A percentile compares a stretch with the other conserved stretches of the same genome.
Evolutionary conservation across 2,113 vertebrate species (phyloP).

Genomic region (Grus americana): DNA sequence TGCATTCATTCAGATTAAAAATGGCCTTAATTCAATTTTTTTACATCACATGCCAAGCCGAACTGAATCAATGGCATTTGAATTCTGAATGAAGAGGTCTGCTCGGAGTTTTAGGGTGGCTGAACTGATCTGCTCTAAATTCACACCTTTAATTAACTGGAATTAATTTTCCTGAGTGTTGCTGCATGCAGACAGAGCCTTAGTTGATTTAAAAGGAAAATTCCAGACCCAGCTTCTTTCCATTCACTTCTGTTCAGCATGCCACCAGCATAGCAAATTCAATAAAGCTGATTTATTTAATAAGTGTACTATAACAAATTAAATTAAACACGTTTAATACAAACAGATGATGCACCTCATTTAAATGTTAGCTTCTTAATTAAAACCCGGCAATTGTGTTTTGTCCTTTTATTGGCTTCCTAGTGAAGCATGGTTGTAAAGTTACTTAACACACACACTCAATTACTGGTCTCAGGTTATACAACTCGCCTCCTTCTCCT

Average conservation of each 20-base stretch:
- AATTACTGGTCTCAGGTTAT: background rate
- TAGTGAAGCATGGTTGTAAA: background rate
- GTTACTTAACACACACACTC: background rate
- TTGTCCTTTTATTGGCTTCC: conserved; percentile 7
- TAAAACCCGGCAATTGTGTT: background rate
- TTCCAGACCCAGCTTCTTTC: background rate
- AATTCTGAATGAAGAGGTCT: background rate
- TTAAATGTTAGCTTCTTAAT: conserved; percentile 14
- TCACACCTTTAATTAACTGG: conserved; percentile 60
- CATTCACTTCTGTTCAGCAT: background rate
- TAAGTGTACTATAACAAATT: background rate
- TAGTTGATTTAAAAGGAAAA: background rate
- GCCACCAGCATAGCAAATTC: background rate
- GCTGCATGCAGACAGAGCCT: background rate
- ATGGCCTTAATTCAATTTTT: background rate
- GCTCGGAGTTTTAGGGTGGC: background rate
- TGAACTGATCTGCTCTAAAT: conserved; percentile 8
- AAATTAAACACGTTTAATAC: background rate
- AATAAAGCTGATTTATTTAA: conserved; percentile 26
- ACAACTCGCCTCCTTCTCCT: background rate
- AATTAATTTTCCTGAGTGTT: background rate
- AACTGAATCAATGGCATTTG: background rate
- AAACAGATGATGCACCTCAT: conserved; percentile 10
- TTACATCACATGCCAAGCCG: background rate
- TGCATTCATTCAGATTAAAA: background rate